Percentiles rank a stretch among this genome's conserved stretches.
These are phyloP conservation scores for Osmoderma eremita DNA, from an alignment of 2,888 invertebrate species.

Conservation along the genomic window DNA sequence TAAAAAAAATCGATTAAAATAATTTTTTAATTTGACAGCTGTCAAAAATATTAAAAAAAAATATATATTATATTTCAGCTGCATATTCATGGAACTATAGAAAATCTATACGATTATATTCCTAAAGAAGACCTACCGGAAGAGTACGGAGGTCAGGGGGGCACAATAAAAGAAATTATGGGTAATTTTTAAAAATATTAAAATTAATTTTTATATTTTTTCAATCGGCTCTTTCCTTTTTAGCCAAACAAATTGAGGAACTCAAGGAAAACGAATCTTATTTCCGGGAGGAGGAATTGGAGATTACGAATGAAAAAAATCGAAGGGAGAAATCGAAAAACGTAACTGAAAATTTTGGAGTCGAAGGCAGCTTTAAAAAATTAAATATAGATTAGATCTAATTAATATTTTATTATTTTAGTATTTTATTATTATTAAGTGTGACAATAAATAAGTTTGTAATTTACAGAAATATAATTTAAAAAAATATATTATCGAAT, in stretches of 20 bases:
- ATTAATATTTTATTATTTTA: neutral
- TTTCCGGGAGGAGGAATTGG: slow-evolving; percentile 65
- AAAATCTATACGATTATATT: slow-evolving; percentile 39
- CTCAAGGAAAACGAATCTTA: slow-evolving; percentile 54
- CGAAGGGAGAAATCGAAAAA: slow-evolving; percentile 44
- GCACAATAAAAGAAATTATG: slow-evolving; percentile 26
- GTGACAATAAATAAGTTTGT: neutral
- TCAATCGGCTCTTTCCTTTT: neutral
- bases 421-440: neutral
- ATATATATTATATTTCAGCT: slow-evolving; percentile 41
- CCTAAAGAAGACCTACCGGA: slow-evolving; percentile 34
- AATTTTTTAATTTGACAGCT: neutral
- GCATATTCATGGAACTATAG: slow-evolving; percentile 38
- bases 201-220: neutral
- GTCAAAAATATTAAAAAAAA: too few species aligned
- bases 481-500: neutral
- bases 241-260: slow-evolving; percentile 5
- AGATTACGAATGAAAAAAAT: slow-evolving; percentile 61
- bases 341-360: slow-evolving; percentile 41
- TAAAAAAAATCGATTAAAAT: too few species aligned
- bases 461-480: too few species aligned
- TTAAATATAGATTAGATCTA: slow-evolving; percentile 47
- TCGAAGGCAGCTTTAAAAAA: slow-evolving; percentile 47
- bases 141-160: slow-evolving; percentile 40
- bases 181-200: slow-evolving; percentile 1